Evolutionary conservation across 2,888 invertebrate genomes (phyloP), one percentile per base, ranked within the genome.

Genomic region (Barypeithes pellucidus): DNA sequence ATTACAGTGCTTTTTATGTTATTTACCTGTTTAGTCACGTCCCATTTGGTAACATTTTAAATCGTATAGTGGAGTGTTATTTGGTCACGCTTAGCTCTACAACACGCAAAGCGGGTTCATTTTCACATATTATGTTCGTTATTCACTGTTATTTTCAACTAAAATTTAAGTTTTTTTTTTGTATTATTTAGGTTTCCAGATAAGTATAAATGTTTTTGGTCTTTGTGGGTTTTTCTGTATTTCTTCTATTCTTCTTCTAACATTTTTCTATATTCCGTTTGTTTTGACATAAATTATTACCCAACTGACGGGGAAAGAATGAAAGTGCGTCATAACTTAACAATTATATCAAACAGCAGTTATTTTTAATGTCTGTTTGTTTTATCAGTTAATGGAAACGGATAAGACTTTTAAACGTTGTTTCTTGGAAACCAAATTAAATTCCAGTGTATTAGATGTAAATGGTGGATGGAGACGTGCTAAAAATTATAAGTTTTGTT

Each of bases 41-140:
- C 22, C 61, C 61, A 61, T 61, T 61, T 61, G 61, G 45, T 43
- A 43, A 61, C 61, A 22, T 61, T 61, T 61, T 61, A 61, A 61
- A 61, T 61, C 41, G n/a, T 47, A 45, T 43, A 36, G 7, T 41
- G 16, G 14, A 43, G 61, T 43, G 61, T 61, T 61, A 61, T 61
- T 61, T 43, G 61, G 61, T 61, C 61, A 61, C 45, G 61, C 61
- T 61, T 36, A 8, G 18, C 61, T 24, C 43, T 61, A 45, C 43
- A 43, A 41, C 61, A 61, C 61, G 61, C 61, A 61, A 61, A 12
- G 43, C 22, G 24, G 14, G 24, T 43, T 61, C 43, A 61, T 61
- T 61, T 43, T 14, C n/a, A 14, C 43, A 41, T 22, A 61, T 61
- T 61, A 61, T 61, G 61, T 61, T 61, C 60, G 61, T 24, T 61